These are phyloP conservation scores for Acrossocheilus fasciatus DNA, from an alignment of 2,797 vertebrate genomes.

Conservation along the genomic window DNA sequence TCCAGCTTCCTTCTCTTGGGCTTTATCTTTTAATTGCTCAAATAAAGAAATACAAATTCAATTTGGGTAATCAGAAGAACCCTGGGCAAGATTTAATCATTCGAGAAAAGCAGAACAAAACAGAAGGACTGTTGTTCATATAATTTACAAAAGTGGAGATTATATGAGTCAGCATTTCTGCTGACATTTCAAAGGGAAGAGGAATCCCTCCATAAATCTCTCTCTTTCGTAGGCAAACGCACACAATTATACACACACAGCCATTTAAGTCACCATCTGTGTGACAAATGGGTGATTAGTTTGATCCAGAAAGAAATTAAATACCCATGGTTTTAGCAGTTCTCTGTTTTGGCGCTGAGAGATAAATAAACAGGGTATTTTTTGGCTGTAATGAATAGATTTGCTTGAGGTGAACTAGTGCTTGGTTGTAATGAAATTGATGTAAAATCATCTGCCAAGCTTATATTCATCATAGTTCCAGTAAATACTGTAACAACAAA, in stretches of 20 bases:
- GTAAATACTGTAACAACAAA: background rate
- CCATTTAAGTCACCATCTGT: background rate
- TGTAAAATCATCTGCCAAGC: background rate
- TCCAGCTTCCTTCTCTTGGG: constrained; percentile 1
- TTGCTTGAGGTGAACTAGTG: background rate
- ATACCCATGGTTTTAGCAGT: background rate
- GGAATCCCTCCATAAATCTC: constrained; percentile 4
- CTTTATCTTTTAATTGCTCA: constrained; percentile 48
- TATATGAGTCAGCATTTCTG: background rate
- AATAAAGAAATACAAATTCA: background rate
- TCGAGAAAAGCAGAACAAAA: constrained; percentile 19
- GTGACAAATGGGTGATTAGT: constrained; percentile 10
- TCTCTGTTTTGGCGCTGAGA: background rate
- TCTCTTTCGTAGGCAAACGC: background rate
- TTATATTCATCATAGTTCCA: background rate
- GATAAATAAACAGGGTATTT: background rate
- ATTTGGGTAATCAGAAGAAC: background rate
- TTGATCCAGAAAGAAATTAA: background rate
- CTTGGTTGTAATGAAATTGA: background rate
- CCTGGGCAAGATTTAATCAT: constrained; percentile 14
- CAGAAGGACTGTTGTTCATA: background rate
- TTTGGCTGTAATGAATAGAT: background rate
- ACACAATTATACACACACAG: background rate
- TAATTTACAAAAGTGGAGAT: background rate
- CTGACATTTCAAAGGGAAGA: constrained; percentile 13